These are phyloP conservation scores for Craseonycteris thonglongyai DNA, from an alignment of 2,113 vertebrate species.

Conservation along the genomic window DNA sequence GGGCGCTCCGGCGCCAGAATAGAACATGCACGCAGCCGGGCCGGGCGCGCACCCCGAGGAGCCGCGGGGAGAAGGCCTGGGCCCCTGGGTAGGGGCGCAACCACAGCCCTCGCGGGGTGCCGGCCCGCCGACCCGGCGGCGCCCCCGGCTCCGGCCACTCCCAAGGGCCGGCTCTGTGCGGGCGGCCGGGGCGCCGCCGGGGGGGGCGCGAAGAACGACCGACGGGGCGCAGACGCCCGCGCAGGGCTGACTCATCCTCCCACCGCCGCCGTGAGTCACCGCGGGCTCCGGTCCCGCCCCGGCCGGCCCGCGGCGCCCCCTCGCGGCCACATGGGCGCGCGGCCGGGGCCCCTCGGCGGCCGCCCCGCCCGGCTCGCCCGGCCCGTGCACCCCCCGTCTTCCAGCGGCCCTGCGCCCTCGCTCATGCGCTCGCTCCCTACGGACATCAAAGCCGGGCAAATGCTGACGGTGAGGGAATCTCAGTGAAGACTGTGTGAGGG, in stretches of 20 bases:
- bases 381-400: accelerated
- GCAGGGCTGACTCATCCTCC: conserved; percentile 32
- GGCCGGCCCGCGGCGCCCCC: neutral
- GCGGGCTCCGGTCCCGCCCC: neutral
- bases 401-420: neutral
- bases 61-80: neutral
- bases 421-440: too few species aligned
- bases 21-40: neutral
- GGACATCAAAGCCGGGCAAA: neutral
- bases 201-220: neutral
- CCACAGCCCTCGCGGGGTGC: neutral
- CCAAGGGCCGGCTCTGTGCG: neutral
- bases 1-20: neutral
- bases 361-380: neutral
- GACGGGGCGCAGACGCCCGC: neutral
- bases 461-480: neutral
- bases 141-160: neutral
- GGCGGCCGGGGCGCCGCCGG: neutral
- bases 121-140: neutral
- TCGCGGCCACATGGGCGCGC: neutral
- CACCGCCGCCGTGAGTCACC: neutral
- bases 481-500: neutral
- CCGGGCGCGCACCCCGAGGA: neutral
- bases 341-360: neutral
- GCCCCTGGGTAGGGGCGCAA: neutral